Evolutionary conservation across 1,140 invertebrate species (phyloP), one percentile per base, ranked within the genome.

Genomic region (Nephotettix cincticeps): DNA sequence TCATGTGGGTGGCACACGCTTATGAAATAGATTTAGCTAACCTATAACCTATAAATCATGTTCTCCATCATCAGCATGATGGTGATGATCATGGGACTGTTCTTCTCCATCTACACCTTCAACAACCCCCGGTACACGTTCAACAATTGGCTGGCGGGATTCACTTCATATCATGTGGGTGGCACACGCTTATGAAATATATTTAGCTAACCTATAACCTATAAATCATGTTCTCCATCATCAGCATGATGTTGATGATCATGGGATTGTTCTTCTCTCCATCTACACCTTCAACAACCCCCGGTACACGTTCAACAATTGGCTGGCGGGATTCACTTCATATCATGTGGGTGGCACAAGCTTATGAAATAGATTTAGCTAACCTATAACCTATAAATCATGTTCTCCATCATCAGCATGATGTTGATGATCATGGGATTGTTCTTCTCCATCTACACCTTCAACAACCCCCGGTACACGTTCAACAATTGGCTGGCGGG

Each of bases 231-330:
- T 95, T 95, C 80, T 91, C 91, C 28, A 87, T 94, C 61, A 93
- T 95, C 74, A 92, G 90, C 72, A 79, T 93, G 28, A 86, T 92
- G 65, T 83, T 95, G 11, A 93, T 94, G 88, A 77, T 88, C 27
- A 89, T 95, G 87, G 90, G 91, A 0, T 89, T 92, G 54, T 84
- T 87, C 0, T 94, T 95, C 80, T n/a, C n/a, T 93, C 93, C 1
- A 86, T 92, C 70, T 96, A 95, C 77, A 93, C 93, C 3, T 93
- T 96, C 79, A 84, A 86, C 71, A 92, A 95, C 78, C 91, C 92
- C 11, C 85, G 93, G 9, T 96, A 96, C 78, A 95, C 93, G 88
- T 94, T 94, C 82, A 96, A 96, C 79, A 93, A 36, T 83, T 95
- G 21, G 92, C 93, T 9, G 92, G 91, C 0, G 91, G 92, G 19